Percentiles rank a stretch among this genome's conserved stretches.
Conservation (phyloP, 2,888 invertebrate species). For the Metalampra italica region DNA sequence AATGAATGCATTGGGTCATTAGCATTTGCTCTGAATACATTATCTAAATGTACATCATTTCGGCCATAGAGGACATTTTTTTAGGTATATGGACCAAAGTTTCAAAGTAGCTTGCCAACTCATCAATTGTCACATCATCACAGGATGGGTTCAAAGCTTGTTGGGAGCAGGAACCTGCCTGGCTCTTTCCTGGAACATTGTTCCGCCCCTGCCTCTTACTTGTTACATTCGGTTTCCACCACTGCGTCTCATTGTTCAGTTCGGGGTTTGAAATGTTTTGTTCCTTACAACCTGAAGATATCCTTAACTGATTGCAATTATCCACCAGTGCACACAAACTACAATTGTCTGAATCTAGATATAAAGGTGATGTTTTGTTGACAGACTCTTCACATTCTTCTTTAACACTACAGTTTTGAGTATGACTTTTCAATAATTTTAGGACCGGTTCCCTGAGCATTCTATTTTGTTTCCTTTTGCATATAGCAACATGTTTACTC, state of each 20-base stretch:
- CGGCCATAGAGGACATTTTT: constrained; percentile 98
- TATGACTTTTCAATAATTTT: constrained; percentile 58
- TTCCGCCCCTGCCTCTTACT: constrained; percentile 35
- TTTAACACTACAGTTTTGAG: constrained; percentile 22
- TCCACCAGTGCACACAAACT: constrained; percentile 61
- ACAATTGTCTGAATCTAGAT: constrained; percentile 39
- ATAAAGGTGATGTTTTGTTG: constrained; percentile 24
- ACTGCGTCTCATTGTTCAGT: constrained; percentile 36
- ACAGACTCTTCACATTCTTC: constrained; percentile 23
- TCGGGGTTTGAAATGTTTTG: constrained; percentile 19
- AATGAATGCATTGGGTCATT: not conserved
- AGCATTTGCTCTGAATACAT: not conserved
- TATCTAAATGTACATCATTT: constrained; percentile 96
- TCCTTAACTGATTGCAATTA: constrained; percentile 64
- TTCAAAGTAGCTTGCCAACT: constrained; percentile 96
- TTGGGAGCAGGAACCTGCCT: constrained; percentile 83
- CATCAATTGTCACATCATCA: constrained; percentile 93
- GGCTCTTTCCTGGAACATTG: constrained; percentile 35
- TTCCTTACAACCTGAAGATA: constrained; percentile 43
- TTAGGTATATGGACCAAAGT: constrained; percentile 97
- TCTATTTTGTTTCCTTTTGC: constrained; percentile 64
- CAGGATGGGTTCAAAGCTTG: constrained; percentile 86
- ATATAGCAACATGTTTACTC: constrained; percentile 37
- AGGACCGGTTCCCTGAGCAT: constrained; percentile 78
- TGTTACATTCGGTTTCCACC: constrained; percentile 50